These are phyloP conservation scores for Drosophila anomalipes DNA, from an alignment of 2,888 invertebrate species.

Conservation along the genomic window DNA sequence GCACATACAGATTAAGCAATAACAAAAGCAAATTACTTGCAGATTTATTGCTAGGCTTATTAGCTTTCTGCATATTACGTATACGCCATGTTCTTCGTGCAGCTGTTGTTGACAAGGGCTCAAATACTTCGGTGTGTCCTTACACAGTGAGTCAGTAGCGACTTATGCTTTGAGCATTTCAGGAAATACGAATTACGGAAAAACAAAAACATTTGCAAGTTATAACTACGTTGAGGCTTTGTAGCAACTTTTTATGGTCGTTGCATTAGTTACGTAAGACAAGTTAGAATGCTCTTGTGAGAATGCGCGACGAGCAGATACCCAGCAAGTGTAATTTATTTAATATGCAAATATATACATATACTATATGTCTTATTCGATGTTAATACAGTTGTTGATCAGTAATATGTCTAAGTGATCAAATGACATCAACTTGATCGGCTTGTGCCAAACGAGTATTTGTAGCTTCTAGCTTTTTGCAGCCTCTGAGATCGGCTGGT, in stretches of 20 bases:
- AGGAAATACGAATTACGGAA: constrained; percentile 13
- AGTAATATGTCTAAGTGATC: no score
- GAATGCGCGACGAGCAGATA: not conserved
- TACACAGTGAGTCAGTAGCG: constrained; percentile 21
- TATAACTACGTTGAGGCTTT: not conserved
- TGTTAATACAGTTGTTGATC: no score
- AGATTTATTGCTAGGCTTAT: constrained; percentile 53
- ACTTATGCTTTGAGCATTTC: constrained; percentile 33
- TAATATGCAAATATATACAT: no score
- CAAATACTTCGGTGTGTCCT: constrained; percentile 3
- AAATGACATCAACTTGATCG: not conserved
- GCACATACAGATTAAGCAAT: constrained; percentile 54
- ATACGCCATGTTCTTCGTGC: constrained; percentile 36
- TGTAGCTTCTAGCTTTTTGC: not conserved
- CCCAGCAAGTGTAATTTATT: not conserved
- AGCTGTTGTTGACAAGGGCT: constrained; percentile 4
- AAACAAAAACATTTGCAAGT: not conserved
- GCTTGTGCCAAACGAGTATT: not conserved
- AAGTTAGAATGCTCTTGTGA: not conserved
- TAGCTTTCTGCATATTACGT: constrained; percentile 43
- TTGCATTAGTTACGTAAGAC: not conserved
- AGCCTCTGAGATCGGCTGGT: no score
- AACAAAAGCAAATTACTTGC: constrained; percentile 56
- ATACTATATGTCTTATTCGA: no score
- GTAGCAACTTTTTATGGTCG: not conserved